phyloP scores from a whole-genome alignment of 2,797 vertebrate genomes.

The Petrocephalus sullivani region DNA sequence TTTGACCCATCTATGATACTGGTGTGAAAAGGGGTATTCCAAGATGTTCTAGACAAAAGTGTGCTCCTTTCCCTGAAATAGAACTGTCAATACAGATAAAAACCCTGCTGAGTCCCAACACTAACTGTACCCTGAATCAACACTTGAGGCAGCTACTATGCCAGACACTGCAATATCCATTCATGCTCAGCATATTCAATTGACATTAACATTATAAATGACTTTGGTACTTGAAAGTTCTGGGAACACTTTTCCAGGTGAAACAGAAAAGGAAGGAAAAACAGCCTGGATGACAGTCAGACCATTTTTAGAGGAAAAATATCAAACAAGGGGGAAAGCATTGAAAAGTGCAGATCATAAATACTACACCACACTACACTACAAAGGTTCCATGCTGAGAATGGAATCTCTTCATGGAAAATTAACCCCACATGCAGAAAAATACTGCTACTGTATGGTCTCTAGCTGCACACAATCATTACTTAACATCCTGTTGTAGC shows the following conservation, averaged over 20 bases:
- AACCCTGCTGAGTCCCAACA: not conserved
- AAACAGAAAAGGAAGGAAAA: not conserved
- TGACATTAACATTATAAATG: not conserved
- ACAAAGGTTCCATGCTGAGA: not conserved
- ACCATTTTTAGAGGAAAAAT: not conserved
- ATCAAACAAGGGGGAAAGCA: not conserved
- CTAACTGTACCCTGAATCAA: not conserved
- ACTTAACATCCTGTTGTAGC: not conserved
- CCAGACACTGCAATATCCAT: not conserved
- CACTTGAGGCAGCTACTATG: not conserved
- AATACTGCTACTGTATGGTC: not conserved
- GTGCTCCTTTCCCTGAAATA: not conserved
- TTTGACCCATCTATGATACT: too few relatives aligned
- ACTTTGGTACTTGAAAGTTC: not conserved
- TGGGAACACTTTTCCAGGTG: not conserved
- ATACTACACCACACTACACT: not conserved
- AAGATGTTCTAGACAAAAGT: not conserved
- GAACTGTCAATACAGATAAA: not conserved
- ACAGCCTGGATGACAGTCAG: not conserved
- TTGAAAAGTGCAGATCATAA: not conserved
- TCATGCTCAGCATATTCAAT: not conserved
- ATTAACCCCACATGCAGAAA: too few relatives aligned
- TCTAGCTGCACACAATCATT: not conserved
- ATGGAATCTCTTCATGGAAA: too few relatives aligned
- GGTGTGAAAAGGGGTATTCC: too few relatives aligned